phyloP scores from a whole-genome alignment of 37 sponge, comb jelly and placozoan genomes.

The Corticium candelabrum region DNA sequence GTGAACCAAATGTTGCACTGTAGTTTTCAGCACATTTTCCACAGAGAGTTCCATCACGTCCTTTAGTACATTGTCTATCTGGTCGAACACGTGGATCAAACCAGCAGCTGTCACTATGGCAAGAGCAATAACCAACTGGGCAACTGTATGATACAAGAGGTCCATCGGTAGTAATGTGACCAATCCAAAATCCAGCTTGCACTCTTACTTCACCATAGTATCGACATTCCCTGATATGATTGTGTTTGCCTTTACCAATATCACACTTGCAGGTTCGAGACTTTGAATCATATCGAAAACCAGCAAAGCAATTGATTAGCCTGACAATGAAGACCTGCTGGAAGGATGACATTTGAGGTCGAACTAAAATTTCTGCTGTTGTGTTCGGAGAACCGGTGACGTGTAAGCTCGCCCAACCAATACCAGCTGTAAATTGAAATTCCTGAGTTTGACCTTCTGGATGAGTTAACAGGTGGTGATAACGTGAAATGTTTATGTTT shows the following conservation, averaged over 20 bases:
- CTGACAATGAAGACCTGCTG: background rate
- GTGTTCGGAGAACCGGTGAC: too few species aligned
- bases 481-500: too few species aligned
- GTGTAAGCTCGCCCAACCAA: too few species aligned
- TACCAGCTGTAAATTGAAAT: too few species aligned
- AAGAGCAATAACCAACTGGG: background rate
- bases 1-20: background rate
- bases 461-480: too few species aligned
- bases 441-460: too few species aligned
- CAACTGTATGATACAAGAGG: background rate
- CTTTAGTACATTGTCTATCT: background rate
- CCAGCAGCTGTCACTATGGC: background rate
- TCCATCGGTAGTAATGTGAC: background rate
- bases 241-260: background rate
- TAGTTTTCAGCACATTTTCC: background rate
- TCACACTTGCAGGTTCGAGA: background rate
- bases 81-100: background rate
- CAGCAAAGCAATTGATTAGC: background rate
- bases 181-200: background rate
- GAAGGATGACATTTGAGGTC: background rate
- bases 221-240: background rate
- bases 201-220: background rate
- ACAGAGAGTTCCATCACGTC: background rate
- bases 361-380: too few species aligned
- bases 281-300: background rate